Percentiles rank a stretch among this genome's conserved stretches.
Conservation (phyloP, 30 jellyfish, hydroid and myxozoan genomes). For the Nemopilema nomurai region DNA sequence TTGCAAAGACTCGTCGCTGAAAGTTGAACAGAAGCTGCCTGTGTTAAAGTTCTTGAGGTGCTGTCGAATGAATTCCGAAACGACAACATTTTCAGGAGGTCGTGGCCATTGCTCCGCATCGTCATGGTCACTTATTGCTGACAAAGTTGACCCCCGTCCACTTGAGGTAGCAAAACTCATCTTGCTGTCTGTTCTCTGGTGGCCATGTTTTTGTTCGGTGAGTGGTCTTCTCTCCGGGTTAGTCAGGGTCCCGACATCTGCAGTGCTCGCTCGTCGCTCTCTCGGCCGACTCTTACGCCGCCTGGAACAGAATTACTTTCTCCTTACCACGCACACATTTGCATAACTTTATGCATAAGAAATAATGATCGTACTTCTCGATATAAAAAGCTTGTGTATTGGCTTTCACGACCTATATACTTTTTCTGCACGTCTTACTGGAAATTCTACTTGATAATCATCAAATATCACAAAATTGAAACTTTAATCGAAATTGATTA, state of each 20-base stretch:
- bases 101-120: slow-evolving; percentile 72
- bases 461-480: too few species aligned
- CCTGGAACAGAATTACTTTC: background rate
- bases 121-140: slow-evolving; percentile 50
- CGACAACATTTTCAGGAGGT: slow-evolving; percentile 65
- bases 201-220: slow-evolving; percentile 29
- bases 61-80: slow-evolving; percentile 51
- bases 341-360: too few species aligned
- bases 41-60: slow-evolving; percentile 60
- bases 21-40: slow-evolving; percentile 54
- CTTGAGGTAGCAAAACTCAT: slow-evolving; percentile 54
- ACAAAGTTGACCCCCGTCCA: slow-evolving; percentile 68
- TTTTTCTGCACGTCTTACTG: too few species aligned
- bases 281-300: slow-evolving; percentile 44
- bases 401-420: too few species aligned
- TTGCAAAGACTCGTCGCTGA: slow-evolving; percentile 29
- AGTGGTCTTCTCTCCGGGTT: slow-evolving; percentile 35
- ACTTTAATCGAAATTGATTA: too few species aligned
- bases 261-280: slow-evolving; percentile 51
- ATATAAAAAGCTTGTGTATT: too few species aligned
- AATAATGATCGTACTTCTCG: too few species aligned
- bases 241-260: slow-evolving; percentile 53
- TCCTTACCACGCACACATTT: background rate
- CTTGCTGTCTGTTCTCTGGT: slow-evolving; percentile 54
- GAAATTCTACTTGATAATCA: too few species aligned